Evolutionary conservation across 2,888 invertebrate species (phyloP).

Genomic region (Lithophane leautieri): DNA sequence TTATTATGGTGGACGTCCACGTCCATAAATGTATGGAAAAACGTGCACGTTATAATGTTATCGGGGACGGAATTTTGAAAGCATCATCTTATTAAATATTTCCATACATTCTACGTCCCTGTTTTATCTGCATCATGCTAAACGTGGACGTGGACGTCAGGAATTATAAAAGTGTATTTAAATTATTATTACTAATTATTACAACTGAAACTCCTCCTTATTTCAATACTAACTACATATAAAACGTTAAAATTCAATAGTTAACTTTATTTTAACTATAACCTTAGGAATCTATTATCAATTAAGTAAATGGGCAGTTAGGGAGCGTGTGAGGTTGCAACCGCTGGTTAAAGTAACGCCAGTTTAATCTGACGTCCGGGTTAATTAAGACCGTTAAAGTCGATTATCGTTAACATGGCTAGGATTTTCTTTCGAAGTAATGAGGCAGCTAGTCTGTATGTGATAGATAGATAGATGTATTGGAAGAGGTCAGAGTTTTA

Average conservation of each 20-base stretch:
- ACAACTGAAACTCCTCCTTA: background rate
- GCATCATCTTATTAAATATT: no score
- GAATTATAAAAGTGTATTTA: no score
- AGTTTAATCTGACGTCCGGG: constrained; percentile 56
- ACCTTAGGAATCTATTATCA: constrained; percentile 53
- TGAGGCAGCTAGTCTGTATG: constrained; percentile 30
- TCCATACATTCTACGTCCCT: no score
- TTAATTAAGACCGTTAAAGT: constrained; percentile 66
- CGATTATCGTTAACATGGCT: constrained; percentile 57
- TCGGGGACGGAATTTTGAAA: no score
- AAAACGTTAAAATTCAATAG: background rate
- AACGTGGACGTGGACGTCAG: no score
- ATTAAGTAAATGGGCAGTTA: constrained; percentile 63
- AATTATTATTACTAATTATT: background rate
- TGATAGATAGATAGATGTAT: constrained; percentile 13
- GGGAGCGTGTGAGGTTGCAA: constrained; percentile 62
- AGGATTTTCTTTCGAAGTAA: constrained; percentile 54
- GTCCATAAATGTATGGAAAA: no score
- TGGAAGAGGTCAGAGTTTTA: constrained; percentile 5
- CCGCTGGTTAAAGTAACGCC: constrained; percentile 55
- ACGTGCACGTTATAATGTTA: no score
- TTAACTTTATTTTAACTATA: constrained; percentile 8
- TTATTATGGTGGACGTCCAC: no score
- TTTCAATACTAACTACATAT: background rate
- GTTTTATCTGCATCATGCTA: no score